Percentiles rank a stretch among this genome's conserved stretches.
Evolutionary conservation across 2,888 invertebrate species (phyloP).

Genomic region (Dolichopus griseipennis): DNA sequence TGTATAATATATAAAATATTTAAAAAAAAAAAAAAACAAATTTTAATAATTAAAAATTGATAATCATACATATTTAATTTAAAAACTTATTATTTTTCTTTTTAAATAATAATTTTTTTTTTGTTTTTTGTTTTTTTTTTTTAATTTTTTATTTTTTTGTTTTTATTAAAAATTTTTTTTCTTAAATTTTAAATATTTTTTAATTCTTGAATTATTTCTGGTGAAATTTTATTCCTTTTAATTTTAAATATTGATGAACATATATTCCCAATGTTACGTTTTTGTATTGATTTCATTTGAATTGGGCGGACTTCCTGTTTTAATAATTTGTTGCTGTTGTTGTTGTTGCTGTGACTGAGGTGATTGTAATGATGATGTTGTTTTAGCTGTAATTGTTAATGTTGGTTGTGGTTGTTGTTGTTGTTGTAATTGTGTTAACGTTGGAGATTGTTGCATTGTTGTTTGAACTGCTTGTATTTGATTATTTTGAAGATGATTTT

Average conservation of each 20-base stretch:
- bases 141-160: not conserved
- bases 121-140: not conserved
- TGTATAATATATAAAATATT: too few relatives aligned
- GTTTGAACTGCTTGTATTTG: slow-evolving; percentile 25
- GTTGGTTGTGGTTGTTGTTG: slow-evolving; percentile 15
- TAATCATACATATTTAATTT: too few relatives aligned
- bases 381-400: slow-evolving; percentile 23
- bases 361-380: slow-evolving; percentile 26
- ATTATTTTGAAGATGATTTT: slow-evolving; percentile 31
- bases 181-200: not conserved
- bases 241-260: slow-evolving; percentile 44
- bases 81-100: too few relatives aligned
- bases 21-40: too few relatives aligned
- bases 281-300: slow-evolving; percentile 42
- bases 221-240: slow-evolving; percentile 26
- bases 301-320: slow-evolving; percentile 41
- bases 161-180: too few relatives aligned
- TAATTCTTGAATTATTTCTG: not conserved
- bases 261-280: slow-evolving; percentile 46
- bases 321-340: slow-evolving; percentile 27
- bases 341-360: slow-evolving; percentile 18
- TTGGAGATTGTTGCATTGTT: slow-evolving; percentile 38
- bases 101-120: too few relatives aligned
- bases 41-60: too few relatives aligned
- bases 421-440: slow-evolving; percentile 31